phyloP scores from a whole-genome alignment of 23 tunicate species.

The Aplidium turbinatum region DNA sequence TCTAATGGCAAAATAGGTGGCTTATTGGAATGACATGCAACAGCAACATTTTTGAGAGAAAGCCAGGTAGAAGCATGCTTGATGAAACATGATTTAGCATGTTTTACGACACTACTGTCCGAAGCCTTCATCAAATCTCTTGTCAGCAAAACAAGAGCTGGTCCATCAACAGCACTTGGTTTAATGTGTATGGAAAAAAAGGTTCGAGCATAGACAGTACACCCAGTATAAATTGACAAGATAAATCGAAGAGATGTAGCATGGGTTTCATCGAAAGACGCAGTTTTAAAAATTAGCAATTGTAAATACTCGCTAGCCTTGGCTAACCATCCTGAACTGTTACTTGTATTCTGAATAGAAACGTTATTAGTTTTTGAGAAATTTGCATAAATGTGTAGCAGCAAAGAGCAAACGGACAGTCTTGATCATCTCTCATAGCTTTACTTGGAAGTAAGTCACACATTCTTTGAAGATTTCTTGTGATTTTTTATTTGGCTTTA shows the following conservation, averaged over 20 bases:
- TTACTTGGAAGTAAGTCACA: no score
- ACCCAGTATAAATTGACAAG: slow-evolving; percentile 11
- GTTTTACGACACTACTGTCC: not conserved
- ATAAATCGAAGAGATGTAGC: not conserved
- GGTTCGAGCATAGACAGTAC: not conserved
- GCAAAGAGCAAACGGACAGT: no score
- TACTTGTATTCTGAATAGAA: not conserved
- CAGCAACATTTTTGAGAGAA: not conserved
- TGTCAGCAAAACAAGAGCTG: not conserved
- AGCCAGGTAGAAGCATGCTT: slow-evolving; percentile 11
- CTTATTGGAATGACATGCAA: not conserved
- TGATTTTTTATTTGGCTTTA: no score
- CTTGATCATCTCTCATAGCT: no score
- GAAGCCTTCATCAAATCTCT: slow-evolving; percentile 1
- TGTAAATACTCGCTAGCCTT: not conserved
- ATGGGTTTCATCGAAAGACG: not conserved
- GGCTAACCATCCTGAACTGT: not conserved
- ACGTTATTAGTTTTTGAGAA: not conserved
- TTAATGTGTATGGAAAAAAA: slow-evolving; percentile 8
- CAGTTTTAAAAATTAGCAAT: not conserved
- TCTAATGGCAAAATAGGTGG: not conserved
- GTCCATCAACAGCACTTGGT: slow-evolving; percentile 16
- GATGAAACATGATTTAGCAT: slow-evolving; percentile 13
- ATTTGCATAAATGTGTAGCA: slow-evolving; percentile 5
- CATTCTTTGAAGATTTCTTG: no score